Evolutionary conservation across 2,888 invertebrate genomes (phyloP).

Genomic region (Aspidapion aeneum): DNA sequence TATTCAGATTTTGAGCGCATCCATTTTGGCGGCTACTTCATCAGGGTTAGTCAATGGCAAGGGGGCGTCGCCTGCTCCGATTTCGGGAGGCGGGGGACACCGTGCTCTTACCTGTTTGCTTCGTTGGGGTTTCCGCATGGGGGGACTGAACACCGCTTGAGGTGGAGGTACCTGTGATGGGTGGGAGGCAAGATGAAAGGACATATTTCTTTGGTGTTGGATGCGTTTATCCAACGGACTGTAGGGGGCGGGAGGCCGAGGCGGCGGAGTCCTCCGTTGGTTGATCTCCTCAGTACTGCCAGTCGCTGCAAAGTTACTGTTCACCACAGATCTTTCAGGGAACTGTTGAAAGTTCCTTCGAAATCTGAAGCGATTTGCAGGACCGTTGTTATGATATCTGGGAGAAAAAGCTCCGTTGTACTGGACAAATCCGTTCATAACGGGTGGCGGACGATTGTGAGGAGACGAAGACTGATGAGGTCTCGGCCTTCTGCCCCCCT

Average conservation of each 20-base stretch:
- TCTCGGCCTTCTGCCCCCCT: conserved; percentile 42
- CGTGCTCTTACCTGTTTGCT: conserved; percentile 14
- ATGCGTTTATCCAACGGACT: neutral
- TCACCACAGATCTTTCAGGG: neutral
- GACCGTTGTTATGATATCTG: neutral
- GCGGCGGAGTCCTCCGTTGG: neutral
- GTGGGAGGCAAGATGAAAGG: conserved; percentile 11
- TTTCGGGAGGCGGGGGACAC: conserved; percentile 32
- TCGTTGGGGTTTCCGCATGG: conserved; percentile 24
- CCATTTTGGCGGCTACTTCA: conserved; percentile 42
- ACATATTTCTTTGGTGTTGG: conserved; percentile 3
- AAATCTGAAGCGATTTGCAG: conserved; percentile 6
- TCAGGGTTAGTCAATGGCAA: conserved; percentile 35
- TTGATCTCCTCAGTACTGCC: neutral
- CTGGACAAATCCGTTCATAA: conserved; percentile 10
- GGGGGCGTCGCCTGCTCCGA: conserved; percentile 47
- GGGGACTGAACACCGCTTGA: conserved; percentile 21
- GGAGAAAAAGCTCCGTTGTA: conserved; percentile 8
- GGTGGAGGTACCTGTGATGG: conserved; percentile 23
- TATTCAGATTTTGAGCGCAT: conserved; percentile 43
- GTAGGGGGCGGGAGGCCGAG: conserved; percentile 1
- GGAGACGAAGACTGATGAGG: conserved; percentile 9
- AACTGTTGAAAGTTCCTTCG: neutral
- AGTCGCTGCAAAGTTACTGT: too few relatives aligned
- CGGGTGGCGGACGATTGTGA: conserved; percentile 14